Base-by-base conservation (phyloP, 2,113 vertebrate species). In the Entelurus aequoreus region DNA sequence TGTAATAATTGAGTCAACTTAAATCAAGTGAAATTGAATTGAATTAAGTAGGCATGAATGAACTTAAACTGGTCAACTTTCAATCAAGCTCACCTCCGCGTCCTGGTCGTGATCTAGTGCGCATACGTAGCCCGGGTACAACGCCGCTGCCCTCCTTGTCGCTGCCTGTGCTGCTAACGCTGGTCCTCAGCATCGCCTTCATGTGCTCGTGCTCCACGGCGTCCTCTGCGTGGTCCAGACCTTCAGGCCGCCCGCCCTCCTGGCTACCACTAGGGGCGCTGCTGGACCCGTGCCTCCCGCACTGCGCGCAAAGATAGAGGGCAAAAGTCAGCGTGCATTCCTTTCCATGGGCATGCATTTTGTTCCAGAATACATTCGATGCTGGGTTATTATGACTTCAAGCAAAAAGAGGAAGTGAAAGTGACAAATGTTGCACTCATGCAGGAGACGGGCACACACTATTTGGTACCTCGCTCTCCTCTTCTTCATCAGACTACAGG, bases 401-500 rank as follows among this genome's bases (percentile, higher is more conserved):
- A 56, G 37, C 40, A 16, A 56, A 15, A 56, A 5, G 37, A 42
- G n/a, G 54, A 11, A n/a, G 19, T 42, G 48, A 68, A 63, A 76
- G 80, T 79, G 76, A 80, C 63, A 65, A 21, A 63, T 61, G 69
- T 19, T 75, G 15, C 60, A 68, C 46, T 28, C 54, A 68, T 44
- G 59, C 55, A 51, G 54, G 54, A 60, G 53, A 54, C 51, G 54
- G 42, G 42, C 66, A 76, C 72, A 66, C 63, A 53, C 44, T 46
- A 46, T 13, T 8, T 55, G 74, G 69, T 86, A 89, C 87, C 95
- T 96, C 94, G 68, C 72, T 72, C 76, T 96, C 94, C 64, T 95
- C 94, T 78, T 97, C 94, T 78, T 95, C 95, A 89, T 98, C 94
- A 1, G 92, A 95, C 95, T 98, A 92, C 21, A 75, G 57, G 62